These are phyloP conservation scores for Lordiphosa stackelbergi DNA, from an alignment of 1,140 invertebrate species.

Conservation along the genomic window DNA sequence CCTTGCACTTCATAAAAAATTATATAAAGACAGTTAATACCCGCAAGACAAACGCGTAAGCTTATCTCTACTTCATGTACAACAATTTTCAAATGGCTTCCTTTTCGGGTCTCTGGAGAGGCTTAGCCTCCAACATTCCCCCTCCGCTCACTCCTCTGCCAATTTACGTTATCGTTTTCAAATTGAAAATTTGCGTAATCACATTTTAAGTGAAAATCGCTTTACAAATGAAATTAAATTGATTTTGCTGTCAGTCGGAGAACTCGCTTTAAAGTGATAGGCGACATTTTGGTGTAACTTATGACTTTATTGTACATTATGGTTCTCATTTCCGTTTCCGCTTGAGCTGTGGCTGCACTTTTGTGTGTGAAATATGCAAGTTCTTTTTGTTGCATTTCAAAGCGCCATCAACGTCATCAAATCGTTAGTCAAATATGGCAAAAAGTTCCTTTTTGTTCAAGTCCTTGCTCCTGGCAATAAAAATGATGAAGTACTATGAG, in stretches of 20 bases:
- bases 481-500: constrained; percentile 65
- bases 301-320: constrained; percentile 52
- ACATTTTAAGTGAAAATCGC: constrained; percentile 73
- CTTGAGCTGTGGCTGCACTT: constrained; percentile 31
- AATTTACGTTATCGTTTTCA: constrained; percentile 72
- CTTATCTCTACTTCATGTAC: constrained; percentile 8
- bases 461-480: constrained; percentile 57
- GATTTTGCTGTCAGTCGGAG: constrained; percentile 43
- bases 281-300: constrained; percentile 38
- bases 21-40: constrained; percentile 40
- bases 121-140: not conserved
- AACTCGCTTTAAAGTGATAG: constrained; percentile 29
- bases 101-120: constrained; percentile 11
- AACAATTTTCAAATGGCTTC: constrained; percentile 46
- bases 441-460: constrained; percentile 32
- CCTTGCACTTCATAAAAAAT: constrained; percentile 32
- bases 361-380: constrained; percentile 1
- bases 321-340: constrained; percentile 61
- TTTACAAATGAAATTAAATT: constrained; percentile 71
- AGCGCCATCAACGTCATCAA: constrained; percentile 67
- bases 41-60: constrained; percentile 44
- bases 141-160: constrained; percentile 24
- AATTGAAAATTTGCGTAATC: constrained; percentile 75
- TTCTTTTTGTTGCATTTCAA: constrained; percentile 42
- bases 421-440: constrained; percentile 66